Evolutionary conservation across 2,113 vertebrate species (phyloP).

Genomic region (Corydoras sp.): DNA sequence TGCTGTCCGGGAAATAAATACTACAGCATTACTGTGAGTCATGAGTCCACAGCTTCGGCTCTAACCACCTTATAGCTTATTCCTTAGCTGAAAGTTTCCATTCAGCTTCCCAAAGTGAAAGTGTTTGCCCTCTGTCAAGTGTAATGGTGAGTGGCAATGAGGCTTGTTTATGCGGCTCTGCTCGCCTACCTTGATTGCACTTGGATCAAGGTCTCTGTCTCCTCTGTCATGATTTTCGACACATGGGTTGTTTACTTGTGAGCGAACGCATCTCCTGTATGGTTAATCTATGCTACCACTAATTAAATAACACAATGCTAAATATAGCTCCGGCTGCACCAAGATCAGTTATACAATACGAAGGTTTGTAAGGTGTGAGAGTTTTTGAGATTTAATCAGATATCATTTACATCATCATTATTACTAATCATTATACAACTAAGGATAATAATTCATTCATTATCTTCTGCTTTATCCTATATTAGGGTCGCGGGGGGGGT

Average conservation of each 20-base stretch:
- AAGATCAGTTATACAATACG: too few species aligned
- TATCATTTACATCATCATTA: too few species aligned
- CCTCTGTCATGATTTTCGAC: constrained; percentile 17
- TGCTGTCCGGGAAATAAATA: constrained; percentile 10
- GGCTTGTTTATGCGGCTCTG: constrained; percentile 28
- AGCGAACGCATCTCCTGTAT: not conserved
- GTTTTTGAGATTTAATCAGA: too few species aligned
- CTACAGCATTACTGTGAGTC: not conserved
- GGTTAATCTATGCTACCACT: not conserved
- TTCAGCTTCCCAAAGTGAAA: constrained; percentile 26
- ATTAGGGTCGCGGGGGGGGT: too few species aligned
- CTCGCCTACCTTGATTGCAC: constrained; percentile 22
- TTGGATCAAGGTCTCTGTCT: constrained; percentile 34
- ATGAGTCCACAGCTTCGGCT: not conserved
- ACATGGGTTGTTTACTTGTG: constrained; percentile 13
- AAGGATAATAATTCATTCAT: too few species aligned
- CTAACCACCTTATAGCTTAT: not conserved
- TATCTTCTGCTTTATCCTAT: too few species aligned
- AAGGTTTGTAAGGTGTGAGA: too few species aligned
- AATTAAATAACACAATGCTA: constrained; percentile 3
- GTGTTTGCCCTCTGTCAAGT: constrained; percentile 1
- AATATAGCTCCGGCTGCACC: not conserved
- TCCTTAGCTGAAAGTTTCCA: not conserved
- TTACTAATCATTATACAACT: too few species aligned
- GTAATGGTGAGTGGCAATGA: constrained; percentile 20